A percentile compares a stretch with the other conserved stretches of the same genome.
Evolutionary conservation across 2,888 invertebrate species (phyloP).

Genomic region (Synanthedon tipuliformis): DNA sequence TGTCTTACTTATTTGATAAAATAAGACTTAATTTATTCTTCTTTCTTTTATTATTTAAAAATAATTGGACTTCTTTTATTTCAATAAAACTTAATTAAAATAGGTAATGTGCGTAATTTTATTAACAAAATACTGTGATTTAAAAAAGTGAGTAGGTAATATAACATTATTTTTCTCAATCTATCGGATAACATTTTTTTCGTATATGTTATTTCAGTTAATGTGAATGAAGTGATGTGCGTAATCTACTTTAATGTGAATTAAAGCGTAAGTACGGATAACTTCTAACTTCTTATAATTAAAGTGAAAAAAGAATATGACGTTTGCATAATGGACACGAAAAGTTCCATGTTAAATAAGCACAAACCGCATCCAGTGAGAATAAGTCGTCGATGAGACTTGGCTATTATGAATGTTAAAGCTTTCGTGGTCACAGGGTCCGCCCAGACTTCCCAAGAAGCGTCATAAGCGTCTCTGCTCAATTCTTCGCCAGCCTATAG

Average conservation of each 20-base stretch:
- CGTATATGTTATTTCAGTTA: no score
- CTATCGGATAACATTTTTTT: no score
- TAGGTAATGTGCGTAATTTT: no score
- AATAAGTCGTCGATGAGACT: constrained; percentile 30
- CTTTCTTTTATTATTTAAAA: no score
- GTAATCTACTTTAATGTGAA: no score
- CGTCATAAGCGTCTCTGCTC: constrained; percentile 28
- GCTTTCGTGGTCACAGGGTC: constrained; percentile 27
- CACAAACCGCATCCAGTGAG: constrained; percentile 37
- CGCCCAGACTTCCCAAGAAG: constrained; percentile 29
- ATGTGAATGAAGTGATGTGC: no score
- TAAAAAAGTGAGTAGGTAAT: neutral
- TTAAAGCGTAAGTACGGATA: neutral
- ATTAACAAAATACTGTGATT: no score
- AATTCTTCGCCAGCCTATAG: constrained; percentile 31
- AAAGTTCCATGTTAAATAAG: constrained; percentile 42
- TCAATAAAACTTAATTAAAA: no score
- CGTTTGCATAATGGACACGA: constrained; percentile 44
- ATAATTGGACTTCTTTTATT: no score
- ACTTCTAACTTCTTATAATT: constrained; percentile 13
- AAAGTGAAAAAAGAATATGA: constrained; percentile 49
- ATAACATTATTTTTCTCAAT: no score
- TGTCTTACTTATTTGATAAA: no score
- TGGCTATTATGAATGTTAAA: constrained; percentile 36
- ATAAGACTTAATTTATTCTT: no score